Conservation (phyloP, 2,113 vertebrate species). For the Protobothrops flavoviridis region DNA sequence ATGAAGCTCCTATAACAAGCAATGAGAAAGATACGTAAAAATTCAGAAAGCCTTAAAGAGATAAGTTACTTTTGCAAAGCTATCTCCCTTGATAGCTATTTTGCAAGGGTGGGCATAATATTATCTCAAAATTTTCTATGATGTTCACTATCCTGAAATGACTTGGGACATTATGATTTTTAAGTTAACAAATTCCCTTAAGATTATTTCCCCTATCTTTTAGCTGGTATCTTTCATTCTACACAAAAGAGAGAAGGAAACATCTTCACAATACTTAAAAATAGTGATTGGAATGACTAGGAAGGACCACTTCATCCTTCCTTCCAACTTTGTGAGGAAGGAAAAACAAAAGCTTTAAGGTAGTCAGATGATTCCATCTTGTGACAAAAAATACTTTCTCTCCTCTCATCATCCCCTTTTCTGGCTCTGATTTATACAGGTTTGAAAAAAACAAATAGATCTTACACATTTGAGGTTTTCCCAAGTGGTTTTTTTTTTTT, state of each 20-base stretch:
- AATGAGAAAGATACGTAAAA: not conserved
- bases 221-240: not conserved
- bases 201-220: not conserved
- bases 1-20: not conserved
- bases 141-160: not conserved
- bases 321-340: not conserved
- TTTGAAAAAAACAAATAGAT: not conserved
- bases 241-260: not conserved
- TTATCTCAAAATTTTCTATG: not conserved
- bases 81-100: not conserved
- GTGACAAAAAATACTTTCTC: not conserved
- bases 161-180: not conserved
- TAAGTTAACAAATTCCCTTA: not conserved
- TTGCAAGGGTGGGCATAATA: not conserved
- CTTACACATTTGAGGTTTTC: not conserved
- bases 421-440: not conserved
- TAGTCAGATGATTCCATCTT: not conserved
- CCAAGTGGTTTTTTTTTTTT: not conserved
- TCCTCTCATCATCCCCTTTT: not conserved
- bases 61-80: not conserved
- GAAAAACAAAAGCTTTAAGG: not conserved
- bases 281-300: not conserved
- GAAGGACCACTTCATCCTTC: not conserved
- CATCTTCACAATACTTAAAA: not conserved
- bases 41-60: not conserved